Conservation (phyloP, 2,113 vertebrate species). For the Microtus richardsoni region DNA sequence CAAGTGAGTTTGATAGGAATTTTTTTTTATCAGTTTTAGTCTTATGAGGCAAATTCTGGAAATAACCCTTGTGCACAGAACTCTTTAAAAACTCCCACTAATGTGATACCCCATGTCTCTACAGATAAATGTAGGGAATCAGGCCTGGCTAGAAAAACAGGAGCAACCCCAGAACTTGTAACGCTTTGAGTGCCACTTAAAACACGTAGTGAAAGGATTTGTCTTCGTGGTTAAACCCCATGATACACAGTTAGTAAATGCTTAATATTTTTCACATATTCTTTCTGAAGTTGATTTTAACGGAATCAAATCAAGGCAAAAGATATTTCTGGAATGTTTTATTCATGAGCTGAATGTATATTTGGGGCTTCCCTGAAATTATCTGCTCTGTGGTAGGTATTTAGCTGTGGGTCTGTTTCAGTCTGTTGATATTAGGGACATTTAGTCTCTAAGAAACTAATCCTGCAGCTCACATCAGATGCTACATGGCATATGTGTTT, state of each 20-base stretch:
- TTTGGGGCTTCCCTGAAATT: neutral
- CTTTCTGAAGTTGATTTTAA: slow-evolving; percentile 40
- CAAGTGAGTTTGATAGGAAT: slow-evolving; percentile 11
- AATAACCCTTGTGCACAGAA: slow-evolving; percentile 41
- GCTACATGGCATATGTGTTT: neutral
- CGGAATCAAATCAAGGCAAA: neutral
- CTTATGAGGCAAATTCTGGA: neutral
- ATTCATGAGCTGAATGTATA: neutral
- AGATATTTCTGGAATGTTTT: slow-evolving; percentile 37
- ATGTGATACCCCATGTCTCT: neutral
- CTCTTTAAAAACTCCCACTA: slow-evolving; percentile 14
- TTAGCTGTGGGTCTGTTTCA: neutral
- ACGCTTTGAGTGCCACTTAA: neutral
- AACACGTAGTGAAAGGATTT: slow-evolving; percentile 10
- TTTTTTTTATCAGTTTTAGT: neutral
- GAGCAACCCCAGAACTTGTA: neutral
- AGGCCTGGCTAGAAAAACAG: slow-evolving; percentile 35
- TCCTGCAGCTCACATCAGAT: neutral
- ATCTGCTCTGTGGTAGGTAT: neutral
- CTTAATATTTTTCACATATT: neutral
- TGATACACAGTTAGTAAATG: neutral
- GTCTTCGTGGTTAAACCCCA: slow-evolving; percentile 1
- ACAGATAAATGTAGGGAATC: slow-evolving; percentile 40
- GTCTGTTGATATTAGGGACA: neutral
- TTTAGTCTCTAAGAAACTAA: slow-evolving; percentile 28